Percentiles rank a stretch among this genome's conserved stretches.
Conservation (phyloP, 92 coral and sea anemone species). For the Montipora capitata region DNA sequence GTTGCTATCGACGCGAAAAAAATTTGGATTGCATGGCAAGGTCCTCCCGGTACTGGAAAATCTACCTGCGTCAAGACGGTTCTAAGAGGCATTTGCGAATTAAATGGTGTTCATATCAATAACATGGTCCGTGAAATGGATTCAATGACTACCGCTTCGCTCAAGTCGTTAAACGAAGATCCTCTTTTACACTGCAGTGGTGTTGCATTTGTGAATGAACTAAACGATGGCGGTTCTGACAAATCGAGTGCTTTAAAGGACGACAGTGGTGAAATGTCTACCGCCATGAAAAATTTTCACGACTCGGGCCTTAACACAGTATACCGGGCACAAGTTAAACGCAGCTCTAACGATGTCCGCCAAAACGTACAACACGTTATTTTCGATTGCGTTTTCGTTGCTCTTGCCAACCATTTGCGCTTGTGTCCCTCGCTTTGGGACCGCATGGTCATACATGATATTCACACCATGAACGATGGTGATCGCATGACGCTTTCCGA, state of each 20-base stretch:
- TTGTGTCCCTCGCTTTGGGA: background rate
- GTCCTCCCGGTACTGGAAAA: background rate
- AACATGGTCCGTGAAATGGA: background rate
- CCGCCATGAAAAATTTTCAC: conserved; percentile 8
- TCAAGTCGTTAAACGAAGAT: conserved; percentile 19
- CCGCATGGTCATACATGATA: background rate
- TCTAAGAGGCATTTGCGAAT: background rate
- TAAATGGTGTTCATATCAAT: too few relatives aligned
- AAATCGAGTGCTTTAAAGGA: background rate
- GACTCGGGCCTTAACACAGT: conserved; percentile 5
- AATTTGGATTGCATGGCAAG: conserved; percentile 3
- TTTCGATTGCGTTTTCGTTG: background rate
- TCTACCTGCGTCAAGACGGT: background rate
- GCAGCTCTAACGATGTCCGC: background rate
- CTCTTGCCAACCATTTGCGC: conserved; percentile 1
- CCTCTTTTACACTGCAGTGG: conserved; percentile 12
- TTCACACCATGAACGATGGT: background rate
- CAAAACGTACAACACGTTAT: conserved; percentile 2
- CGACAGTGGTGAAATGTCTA: conserved; percentile 19
- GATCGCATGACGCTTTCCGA: background rate
- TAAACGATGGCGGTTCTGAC: conserved; percentile 15
- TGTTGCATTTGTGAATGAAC: conserved; percentile 14
- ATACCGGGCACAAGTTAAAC: background rate
- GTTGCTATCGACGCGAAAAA: background rate
- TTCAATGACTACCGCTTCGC: conserved; percentile 7